These are phyloP conservation scores for Cataglyphis livida DNA, from an alignment of 2,888 invertebrate species.

Conservation along the genomic window DNA sequence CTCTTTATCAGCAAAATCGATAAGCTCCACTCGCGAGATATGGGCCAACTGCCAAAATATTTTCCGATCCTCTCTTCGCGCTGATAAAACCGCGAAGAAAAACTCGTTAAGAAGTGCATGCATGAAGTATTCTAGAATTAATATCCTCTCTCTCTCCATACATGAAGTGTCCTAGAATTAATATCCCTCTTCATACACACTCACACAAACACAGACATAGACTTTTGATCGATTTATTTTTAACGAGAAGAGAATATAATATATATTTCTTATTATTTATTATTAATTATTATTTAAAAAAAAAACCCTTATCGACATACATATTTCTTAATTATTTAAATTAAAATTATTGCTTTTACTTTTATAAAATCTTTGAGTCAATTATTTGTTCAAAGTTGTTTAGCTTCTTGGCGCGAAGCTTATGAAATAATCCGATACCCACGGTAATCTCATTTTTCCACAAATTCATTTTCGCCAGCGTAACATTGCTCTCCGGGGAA, in stretches of 20 bases:
- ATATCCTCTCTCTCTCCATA: neutral
- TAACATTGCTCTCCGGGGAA: neutral
- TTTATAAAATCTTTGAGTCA: neutral
- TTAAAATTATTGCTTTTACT: neutral
- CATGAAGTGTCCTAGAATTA: neutral
- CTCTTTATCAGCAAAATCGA: conserved; percentile 67
- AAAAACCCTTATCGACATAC: neutral
- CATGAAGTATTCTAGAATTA: neutral
- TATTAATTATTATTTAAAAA: neutral
- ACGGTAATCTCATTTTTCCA: neutral
- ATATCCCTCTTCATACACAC: neutral
- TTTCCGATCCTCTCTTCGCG: conserved; percentile 42
- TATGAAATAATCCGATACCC: neutral
- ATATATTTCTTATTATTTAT: neutral
- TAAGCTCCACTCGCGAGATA: conserved; percentile 56
- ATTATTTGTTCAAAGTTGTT: neutral
- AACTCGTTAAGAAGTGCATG: neutral
- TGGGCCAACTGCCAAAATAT: conserved; percentile 73
- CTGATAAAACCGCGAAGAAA: conserved; percentile 5
- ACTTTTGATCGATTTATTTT: neutral
- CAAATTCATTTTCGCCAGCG: neutral
- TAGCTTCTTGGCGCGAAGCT: neutral
- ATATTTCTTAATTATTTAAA: conserved; percentile 14
- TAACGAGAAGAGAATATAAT: neutral
- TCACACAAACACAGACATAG: too few relatives aligned